Evolutionary conservation across 1,140 invertebrate species (phyloP), one percentile per base, ranked within the genome.

Genomic region (Sycophaga agraensis): DNA sequence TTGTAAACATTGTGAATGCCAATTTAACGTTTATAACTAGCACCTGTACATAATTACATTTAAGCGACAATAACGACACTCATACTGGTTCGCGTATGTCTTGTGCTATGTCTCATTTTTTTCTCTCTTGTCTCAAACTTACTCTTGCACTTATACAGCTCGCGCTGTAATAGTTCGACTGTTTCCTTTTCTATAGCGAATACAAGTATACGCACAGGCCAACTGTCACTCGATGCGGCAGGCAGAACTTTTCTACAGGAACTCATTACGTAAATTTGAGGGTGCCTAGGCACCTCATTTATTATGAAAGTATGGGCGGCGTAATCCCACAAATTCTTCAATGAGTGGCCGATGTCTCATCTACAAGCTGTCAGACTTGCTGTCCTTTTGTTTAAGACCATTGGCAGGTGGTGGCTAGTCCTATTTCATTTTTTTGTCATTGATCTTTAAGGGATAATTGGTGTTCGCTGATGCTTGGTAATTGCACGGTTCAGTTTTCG

Each of bases 401-500:
- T 55, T 56, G 40, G 42, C 31, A 22, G 12, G 6, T 35, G 51
- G 1, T 24, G 14, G 24, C 31, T 12, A 6, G 3, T 46, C 24
- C 45, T 16, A 26, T 24, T 43, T 48, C 24, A 28, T 51, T 37
- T 53, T 56, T 40, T 62, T 49, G 17, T 14, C 8, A 40, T 31
- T 53, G 21, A 5, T 53, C 37, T 12, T 63, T 53, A 57, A 51
- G 21, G 37, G 61, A 63, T 63, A 63, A 63, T 63, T 63, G 61
- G 28, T 53, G 46, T 58, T 46, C 51, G 54, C 46, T 63, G 49
- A 63, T 48, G 26, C 31, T 53, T 40, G 26, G 17, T 9, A 14
- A 55, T 62, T 62, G 28, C 51, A 57, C 24, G 22, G 56, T 63
- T 57, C 22, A 19, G 35, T 57, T 57, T 62, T 48, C 24, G 11